These are phyloP conservation scores for Apostichopus californicus DNA, from an alignment of 35 echinoderm and acorn worm genomes.

Conservation along the genomic window DNA sequence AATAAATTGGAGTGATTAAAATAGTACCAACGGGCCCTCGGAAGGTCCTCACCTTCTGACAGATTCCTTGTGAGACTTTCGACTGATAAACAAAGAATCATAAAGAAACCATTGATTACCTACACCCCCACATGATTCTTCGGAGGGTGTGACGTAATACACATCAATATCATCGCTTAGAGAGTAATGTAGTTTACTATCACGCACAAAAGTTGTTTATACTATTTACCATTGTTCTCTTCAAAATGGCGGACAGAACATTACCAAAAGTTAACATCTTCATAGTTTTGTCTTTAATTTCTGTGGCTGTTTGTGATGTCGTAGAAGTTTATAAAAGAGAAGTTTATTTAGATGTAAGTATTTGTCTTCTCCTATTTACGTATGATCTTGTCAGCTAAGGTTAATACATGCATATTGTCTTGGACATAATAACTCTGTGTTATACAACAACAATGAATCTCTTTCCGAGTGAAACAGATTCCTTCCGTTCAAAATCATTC, in stretches of 20 bases:
- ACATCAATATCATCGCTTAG: background rate
- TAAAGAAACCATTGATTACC: background rate
- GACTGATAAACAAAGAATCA: background rate
- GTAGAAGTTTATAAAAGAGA: slow-evolving; percentile 16
- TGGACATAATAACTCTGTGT: too few relatives aligned
- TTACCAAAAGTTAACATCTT: background rate
- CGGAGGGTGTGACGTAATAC: background rate
- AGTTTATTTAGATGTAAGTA: slow-evolving; percentile 44
- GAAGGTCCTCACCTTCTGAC: background rate
- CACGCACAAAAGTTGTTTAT: too few relatives aligned
- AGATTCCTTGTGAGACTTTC: background rate
- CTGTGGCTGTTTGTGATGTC: background rate
- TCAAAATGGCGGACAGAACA: too few relatives aligned
- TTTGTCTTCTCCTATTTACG: too few relatives aligned
- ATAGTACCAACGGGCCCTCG: background rate
- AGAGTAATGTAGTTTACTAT: too few relatives aligned
- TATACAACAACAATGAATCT: too few relatives aligned
- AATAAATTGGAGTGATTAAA: background rate
- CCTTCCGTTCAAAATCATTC: too few relatives aligned
- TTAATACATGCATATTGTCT: too few relatives aligned
- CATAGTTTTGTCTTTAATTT: slow-evolving; percentile 2
- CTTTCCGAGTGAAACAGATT: too few relatives aligned
- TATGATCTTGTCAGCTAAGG: too few relatives aligned
- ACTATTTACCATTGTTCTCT: too few relatives aligned
- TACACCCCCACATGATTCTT: background rate